Evolutionary conservation across 2,888 invertebrate species (phyloP), one percentile per base, ranked within the genome.

Genomic region (Heliconius hortense): DNA sequence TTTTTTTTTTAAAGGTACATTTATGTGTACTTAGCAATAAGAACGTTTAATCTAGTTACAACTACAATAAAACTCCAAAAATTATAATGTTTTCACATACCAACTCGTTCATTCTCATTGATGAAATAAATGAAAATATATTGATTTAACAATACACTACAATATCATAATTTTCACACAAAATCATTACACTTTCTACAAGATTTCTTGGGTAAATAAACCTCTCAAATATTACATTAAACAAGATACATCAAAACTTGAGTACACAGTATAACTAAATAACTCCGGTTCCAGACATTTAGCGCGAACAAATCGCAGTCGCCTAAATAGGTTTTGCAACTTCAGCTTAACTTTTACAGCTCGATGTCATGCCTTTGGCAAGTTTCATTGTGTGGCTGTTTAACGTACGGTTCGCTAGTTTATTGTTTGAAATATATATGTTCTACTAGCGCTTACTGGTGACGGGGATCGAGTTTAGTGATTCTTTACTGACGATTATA

Each of bases 261-360:
- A 69, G 35, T 26, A 39, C 7, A 26, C 43, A 21, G 35, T 35
- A 71, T 71, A 60, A 71, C 26, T 71, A 11, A 62, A 62, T 60
- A 53, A 53, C 53, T n/a, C 31, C 48, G 31, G n/a, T 59, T 53
- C 62, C 39, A 53, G 48, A 48, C 63, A n/a, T 63, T 62, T 63
- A 31, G 31, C 43, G 63, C 63, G 31, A 60, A 72, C 63, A 53
- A 72, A 53, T 72, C 53, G 63, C 62, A 53, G 62, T 53, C 72
- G 63, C n/a, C 56, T 59, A 63, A 72, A 72, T 72, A 48, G 63
- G 48, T 72, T 53, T 63, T 72, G 63, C 53, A 72, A 72, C 63
- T 63, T 15, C 28, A 64, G 72, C 72, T 31, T 72, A 63, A 64
- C 72, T 48, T 72, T 72, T 53, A 72, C 48, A n/a, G 53, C 48